A percentile compares a stretch with the other conserved stretches of the same genome.
These are phyloP conservation scores for Entomobrya proxima DNA, from an alignment of 2,888 invertebrate species.

Conservation along the genomic window DNA sequence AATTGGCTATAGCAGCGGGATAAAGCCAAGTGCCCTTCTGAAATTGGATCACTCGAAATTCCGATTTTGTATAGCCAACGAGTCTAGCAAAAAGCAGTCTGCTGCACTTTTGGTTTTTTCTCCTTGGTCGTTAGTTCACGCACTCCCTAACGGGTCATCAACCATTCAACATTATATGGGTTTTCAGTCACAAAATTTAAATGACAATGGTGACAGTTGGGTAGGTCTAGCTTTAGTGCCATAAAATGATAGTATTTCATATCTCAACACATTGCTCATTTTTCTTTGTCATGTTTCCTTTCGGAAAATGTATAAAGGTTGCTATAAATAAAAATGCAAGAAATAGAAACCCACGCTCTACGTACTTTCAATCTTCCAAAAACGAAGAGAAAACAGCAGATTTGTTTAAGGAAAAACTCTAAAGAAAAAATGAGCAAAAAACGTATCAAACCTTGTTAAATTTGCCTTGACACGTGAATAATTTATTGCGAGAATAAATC, in stretches of 20 bases:
- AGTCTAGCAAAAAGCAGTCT: too few relatives aligned
- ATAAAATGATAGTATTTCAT: neutral
- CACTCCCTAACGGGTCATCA: neutral
- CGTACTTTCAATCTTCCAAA: neutral
- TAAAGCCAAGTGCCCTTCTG: too few relatives aligned
- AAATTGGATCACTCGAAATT: too few relatives aligned
- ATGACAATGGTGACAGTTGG: neutral
- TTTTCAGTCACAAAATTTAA: neutral
- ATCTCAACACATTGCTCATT: neutral
- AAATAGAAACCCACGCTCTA: neutral
- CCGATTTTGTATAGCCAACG: too few relatives aligned
- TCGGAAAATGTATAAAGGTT: neutral
- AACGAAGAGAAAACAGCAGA: neutral
- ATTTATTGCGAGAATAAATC: constrained; percentile 50
- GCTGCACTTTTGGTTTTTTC: too few relatives aligned
- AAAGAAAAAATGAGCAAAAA: constrained; percentile 6
- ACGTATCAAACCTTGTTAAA: constrained; percentile 35
- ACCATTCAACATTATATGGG: neutral
- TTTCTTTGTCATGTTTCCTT: neutral
- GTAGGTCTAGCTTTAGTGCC: neutral
- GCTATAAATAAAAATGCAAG: neutral
- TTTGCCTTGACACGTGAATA: constrained; percentile 50
- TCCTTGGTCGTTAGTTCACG: too few relatives aligned
- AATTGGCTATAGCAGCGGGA: too few relatives aligned
- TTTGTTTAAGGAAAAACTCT: neutral